Evolutionary conservation across 2,888 invertebrate genomes (phyloP), one percentile per base, ranked within the genome.

Genomic region (Drosophila stalkeri): DNA sequence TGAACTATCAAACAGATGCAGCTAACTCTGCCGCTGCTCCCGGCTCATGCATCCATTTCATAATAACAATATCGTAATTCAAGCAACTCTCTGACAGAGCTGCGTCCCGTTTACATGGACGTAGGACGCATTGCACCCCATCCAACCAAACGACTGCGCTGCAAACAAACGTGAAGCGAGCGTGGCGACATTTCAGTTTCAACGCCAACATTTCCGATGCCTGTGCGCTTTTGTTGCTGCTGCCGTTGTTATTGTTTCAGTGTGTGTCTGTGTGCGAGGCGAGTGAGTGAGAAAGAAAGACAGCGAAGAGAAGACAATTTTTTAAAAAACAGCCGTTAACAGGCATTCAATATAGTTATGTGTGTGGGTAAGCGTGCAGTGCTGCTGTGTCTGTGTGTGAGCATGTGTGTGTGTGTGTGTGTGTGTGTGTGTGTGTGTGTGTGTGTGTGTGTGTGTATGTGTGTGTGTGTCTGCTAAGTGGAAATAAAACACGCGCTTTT

Each of bases 191-290:
- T 90, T 86, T 86, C 91, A 91, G 91, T 91, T 91, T 92, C 91
- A 91, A 91, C 91, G 91, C 90, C 91, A 92, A 91, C 92, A 91
- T 92, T 91, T 91, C 91, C 91, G 92, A 91, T 91, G 90, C 90
- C 90, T 85, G 80, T 73, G 79, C 70, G 85, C 87, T 82, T 82
- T 83, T 80, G 81, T 77, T 81, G 68, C 70, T 63, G 71, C 72
- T 79, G 88, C 72, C 83, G 80, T 77, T 85, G 88, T 88, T 85
- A 88, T 85, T 85, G 88, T 85, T 85, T 80, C 77, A 86, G 61
- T 31, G 59, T 81, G 83, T 82, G 51, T 3, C 3, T 49, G 64
- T 76, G 62, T 66, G 64, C 54, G 56, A 20, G 46, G n/a, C 0
- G 39, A 55, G 63, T 73, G 52, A 52, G 60, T 64, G 64, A 51